Conservation (phyloP, 2,797 vertebrate genomes). For the Aulostomus chinensis region DNA sequence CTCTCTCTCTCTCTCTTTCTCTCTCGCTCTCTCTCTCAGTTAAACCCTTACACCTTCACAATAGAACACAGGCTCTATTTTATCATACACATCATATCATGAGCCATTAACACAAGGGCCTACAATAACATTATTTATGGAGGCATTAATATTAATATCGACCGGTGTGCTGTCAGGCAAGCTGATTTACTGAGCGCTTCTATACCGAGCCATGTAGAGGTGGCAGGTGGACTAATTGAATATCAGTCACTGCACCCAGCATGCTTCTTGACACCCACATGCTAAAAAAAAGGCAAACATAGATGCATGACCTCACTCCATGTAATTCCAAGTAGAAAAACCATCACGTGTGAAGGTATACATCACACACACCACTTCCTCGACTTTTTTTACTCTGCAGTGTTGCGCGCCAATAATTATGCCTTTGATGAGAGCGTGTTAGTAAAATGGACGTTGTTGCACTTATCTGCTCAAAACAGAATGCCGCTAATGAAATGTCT, state of each 20-base stretch:
- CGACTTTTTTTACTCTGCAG: conserved; percentile 8
- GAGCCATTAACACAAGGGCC: conserved; percentile 64
- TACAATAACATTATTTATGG: conserved; percentile 78
- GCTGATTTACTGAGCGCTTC: conserved; percentile 64
- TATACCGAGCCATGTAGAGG: conserved; percentile 47
- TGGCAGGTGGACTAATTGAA: conserved; percentile 72
- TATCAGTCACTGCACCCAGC: conserved; percentile 52
- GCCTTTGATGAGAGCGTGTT: too few relatives aligned
- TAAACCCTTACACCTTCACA: conserved; percentile 49
- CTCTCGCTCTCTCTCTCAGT: conserved; percentile 10
- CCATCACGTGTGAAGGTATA: not conserved
- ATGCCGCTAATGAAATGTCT: conserved; percentile 62
- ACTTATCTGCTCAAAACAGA: conserved; percentile 69
- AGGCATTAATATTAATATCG: conserved; percentile 75
- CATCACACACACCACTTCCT: conserved; percentile 7
- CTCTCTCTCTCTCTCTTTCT: conserved; percentile 8
- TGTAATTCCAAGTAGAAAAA: conserved; percentile 1
- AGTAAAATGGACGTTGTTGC: conserved; percentile 48
- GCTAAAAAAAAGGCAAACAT: conserved; percentile 9
- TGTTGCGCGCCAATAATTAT: conserved; percentile 42
- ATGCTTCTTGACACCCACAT: too few relatives aligned
- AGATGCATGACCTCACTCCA: conserved; percentile 14
- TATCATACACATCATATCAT: conserved; percentile 65
- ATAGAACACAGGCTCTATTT: conserved; percentile 39
- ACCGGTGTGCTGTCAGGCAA: conserved; percentile 62